These are phyloP conservation scores for Sebastes cheni DNA, from an alignment of 2,797 vertebrate species.

Conservation along the genomic window DNA sequence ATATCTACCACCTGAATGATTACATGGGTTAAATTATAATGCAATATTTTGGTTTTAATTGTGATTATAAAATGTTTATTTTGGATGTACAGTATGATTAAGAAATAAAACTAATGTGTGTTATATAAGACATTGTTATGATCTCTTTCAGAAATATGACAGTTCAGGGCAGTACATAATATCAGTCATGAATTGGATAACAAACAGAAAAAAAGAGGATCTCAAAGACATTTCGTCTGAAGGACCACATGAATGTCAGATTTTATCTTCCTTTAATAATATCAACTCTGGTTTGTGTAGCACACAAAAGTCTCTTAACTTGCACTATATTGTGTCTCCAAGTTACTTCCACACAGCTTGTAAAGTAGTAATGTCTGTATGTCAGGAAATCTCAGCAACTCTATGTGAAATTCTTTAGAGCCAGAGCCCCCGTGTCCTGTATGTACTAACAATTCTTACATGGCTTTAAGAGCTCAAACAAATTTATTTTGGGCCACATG, in stretches of 20 bases:
- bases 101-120: slow-evolving; percentile 63
- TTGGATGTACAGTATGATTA: slow-evolving; percentile 77
- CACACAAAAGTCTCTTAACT: not conserved
- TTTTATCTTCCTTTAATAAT: not conserved
- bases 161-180: not conserved
- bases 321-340: not conserved
- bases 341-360: not conserved
- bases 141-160: not conserved
- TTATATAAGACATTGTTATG: slow-evolving; percentile 41
- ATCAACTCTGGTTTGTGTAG: not conserved
- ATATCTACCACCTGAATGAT: slow-evolving; percentile 61
- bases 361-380: not conserved
- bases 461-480: not conserved
- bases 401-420: not conserved
- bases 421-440: not conserved
- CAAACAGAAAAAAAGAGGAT: not conserved
- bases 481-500: not conserved
- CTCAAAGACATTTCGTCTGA: not conserved
- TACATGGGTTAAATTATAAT: slow-evolving; percentile 67
- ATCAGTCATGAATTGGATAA: not conserved
- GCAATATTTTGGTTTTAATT: slow-evolving; percentile 69
- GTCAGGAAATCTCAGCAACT: not conserved
- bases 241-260: not conserved
- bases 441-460: not conserved
- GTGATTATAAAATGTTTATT: slow-evolving; percentile 67